Evolutionary conservation across 37 sponge, comb jelly and placozoan species (phyloP).

Genomic region (Beroe ovata): DNA sequence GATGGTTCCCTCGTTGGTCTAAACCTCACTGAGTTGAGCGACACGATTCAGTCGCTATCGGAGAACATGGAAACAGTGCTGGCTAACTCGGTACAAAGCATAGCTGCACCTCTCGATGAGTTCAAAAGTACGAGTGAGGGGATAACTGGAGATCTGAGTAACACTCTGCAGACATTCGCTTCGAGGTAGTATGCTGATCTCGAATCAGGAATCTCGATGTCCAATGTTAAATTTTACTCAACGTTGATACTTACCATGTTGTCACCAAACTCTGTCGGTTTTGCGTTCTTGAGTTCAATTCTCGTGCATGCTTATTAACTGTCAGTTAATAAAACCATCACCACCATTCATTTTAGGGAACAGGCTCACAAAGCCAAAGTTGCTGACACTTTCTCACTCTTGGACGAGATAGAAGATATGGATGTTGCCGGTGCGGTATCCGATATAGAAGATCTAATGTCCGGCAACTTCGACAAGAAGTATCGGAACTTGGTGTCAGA

Average conservation of each 20-base stretch:
- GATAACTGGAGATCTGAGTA: conserved; percentile 13
- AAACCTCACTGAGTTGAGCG: neutral
- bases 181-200: no score
- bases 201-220: no score
- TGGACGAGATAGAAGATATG: neutral
- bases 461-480: neutral
- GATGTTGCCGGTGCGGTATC: neutral
- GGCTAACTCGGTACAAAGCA: conserved; percentile 22
- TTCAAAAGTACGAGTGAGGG: conserved; percentile 12
- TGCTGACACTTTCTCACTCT: neutral
- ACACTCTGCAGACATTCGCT: conserved; percentile 17
- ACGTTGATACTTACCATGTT: no score
- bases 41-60: neutral
- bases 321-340: no score
- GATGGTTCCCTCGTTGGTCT: neutral
- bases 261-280: no score
- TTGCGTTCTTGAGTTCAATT: no score
- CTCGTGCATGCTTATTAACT: no score
- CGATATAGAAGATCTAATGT: neutral
- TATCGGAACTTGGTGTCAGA: neutral
- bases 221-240: no score
- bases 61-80: conserved; percentile 2
- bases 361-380: neutral
- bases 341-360: no score
- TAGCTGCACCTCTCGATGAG: neutral